Evolutionary conservation across 2,113 vertebrate species (phyloP).

Genomic region (Neolamprologus sp.): DNA sequence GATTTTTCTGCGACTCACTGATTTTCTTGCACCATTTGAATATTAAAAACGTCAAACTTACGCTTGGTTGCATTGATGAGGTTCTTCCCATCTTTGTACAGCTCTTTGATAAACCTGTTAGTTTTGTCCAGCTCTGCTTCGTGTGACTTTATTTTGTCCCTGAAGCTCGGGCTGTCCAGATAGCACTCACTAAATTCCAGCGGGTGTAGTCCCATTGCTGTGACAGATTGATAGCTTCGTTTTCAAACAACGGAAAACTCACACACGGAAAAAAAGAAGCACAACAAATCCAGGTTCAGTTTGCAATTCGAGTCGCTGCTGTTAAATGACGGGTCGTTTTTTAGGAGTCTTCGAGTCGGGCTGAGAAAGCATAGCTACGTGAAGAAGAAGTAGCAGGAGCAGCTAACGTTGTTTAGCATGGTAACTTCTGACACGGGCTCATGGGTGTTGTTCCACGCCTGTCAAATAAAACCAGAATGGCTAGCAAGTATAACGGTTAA

Average conservation of each 20-base stretch:
- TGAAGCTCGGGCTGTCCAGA: conserved; percentile 90
- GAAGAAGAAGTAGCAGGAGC: neutral
- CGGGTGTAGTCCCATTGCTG: conserved; percentile 91
- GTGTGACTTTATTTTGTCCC: conserved; percentile 87
- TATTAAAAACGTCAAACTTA: conserved; percentile 62
- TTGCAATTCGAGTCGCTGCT: neutral
- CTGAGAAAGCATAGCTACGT: conserved; percentile 25
- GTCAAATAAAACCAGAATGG: neutral
- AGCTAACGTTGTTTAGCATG: conserved; percentile 49
- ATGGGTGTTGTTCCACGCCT: conserved; percentile 31
- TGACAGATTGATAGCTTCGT: neutral
- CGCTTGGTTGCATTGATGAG: conserved; percentile 94
- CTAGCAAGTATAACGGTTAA: neutral
- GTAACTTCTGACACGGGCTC: conserved; percentile 10
- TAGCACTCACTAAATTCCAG: conserved; percentile 97
- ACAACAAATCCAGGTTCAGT: neutral
- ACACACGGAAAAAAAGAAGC: neutral
- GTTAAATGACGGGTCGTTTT: neutral
- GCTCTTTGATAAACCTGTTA: conserved; percentile 95
- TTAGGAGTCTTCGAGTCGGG: neutral
- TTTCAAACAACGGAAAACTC: neutral
- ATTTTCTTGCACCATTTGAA: neutral
- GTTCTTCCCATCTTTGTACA: conserved; percentile 96
- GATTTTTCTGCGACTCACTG: neutral
- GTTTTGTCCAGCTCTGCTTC: conserved; percentile 94